phyloP scores from a whole-genome alignment of 2,797 vertebrate genomes.

The Erithacus rubecula region DNA sequence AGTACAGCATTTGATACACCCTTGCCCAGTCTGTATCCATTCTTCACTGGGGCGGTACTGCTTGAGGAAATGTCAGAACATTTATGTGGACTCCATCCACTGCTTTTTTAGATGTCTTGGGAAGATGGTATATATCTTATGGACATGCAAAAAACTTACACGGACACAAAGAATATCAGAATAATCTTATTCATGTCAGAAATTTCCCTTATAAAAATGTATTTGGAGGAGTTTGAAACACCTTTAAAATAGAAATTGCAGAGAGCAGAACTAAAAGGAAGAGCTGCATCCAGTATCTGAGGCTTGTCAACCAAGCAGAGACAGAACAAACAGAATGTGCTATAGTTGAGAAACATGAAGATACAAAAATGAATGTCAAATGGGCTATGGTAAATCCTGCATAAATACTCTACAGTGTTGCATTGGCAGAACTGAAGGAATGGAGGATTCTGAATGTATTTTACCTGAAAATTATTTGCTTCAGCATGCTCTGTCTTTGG shows the following conservation, averaged over 20 bases:
- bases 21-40: not conserved
- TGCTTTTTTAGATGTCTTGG: not conserved
- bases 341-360: not conserved
- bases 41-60: not conserved
- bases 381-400: not conserved
- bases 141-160: not conserved
- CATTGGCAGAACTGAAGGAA: not conserved
- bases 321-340: not conserved
- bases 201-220: not conserved
- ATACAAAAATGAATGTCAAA: not conserved
- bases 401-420: not conserved
- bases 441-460: not conserved
- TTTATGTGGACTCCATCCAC: rapidly evolving
- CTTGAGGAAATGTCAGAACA: not conserved
- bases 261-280: not conserved
- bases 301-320: not conserved
- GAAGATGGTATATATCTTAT: not conserved
- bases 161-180: not conserved
- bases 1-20: not conserved
- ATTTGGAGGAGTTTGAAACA: not conserved
- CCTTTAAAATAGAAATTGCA: not conserved
- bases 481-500: not conserved
- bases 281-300: not conserved
- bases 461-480: not conserved
- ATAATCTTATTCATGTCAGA: not conserved